Base-by-base conservation (phyloP, 2,797 vertebrate species). In the Dicrostonyx torquatus region DNA sequence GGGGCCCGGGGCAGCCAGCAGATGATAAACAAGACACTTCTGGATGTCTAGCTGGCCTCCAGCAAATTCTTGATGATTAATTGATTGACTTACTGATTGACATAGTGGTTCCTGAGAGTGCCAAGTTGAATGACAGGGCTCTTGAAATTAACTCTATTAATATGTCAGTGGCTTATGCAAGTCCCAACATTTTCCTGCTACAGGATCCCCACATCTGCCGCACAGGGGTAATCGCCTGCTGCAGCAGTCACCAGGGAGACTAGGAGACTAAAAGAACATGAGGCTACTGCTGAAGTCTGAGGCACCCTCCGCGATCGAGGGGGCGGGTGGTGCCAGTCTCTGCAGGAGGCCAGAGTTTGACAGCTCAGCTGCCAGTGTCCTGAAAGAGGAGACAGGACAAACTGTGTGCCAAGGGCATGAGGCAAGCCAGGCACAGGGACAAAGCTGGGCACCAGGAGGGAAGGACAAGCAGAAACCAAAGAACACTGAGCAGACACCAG, bases 41-140 rank as follows among this genome's bases (percentile, higher is more conserved):
- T 87, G 72, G 75, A 88, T 2, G 1, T 66, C 85, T 90, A 2
- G 7, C 17, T 2, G 11, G 64, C 82, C 83, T 60, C 83, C 68
- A 75, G 90, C 66, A 90, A 93, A 95, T 64, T 84, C 64, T 83
- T 58, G 89, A 58, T 95, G 94, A 93, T 93, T 73, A 92, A 92
- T 50, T 79, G 92, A 97, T 68, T 76, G 94, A 87, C 86, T 93
- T 86, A 76, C 95, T 95, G 96, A 96, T 79, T 75, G 95, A 96
- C 96, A 89, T 64, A 93, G 87, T 43, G 53, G 66, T 40, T 64
- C 40, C n/a, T 34, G 64, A 79, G 82, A 73, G 70, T 13, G 85
- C 92, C 96, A 89, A 48, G 15, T 64, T 83, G 78, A 78, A 83
- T 43, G 87, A 60, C 48, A 93, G 86, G 50, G 75, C 70, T 90